phyloP scores from a whole-genome alignment of 2,113 vertebrate genomes.

The Holacanthus passer region DNA sequence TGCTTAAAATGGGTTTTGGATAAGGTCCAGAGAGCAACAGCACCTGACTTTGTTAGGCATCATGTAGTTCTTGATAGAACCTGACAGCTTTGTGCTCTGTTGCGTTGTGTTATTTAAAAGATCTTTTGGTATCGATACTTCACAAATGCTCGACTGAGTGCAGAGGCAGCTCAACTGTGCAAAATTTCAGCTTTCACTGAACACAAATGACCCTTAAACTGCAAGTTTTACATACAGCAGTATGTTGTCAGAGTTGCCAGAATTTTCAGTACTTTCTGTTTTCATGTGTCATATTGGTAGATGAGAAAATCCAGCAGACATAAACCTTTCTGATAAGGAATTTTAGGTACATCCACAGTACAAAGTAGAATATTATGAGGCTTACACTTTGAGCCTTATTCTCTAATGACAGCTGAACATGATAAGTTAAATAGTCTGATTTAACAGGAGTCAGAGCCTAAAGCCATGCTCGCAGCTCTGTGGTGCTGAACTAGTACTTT shows the following conservation, averaged over 20 bases:
- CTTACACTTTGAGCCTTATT: background rate
- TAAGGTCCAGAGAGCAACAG: slow-evolving; percentile 9
- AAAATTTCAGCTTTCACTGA: background rate
- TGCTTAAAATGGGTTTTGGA: slow-evolving; percentile 11
- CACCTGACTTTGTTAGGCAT: background rate
- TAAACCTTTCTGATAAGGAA: no score
- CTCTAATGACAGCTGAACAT: background rate
- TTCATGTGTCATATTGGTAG: no score
- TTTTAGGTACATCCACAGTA: no score
- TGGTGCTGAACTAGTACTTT: no score
- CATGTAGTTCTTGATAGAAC: slow-evolving; percentile 5
- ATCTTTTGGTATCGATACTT: slow-evolving; percentile 8
- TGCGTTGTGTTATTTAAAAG: slow-evolving; percentile 26
- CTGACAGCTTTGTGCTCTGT: slow-evolving; percentile 23
- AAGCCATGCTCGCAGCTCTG: background rate
- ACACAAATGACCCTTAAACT: no score
- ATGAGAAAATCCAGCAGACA: no score
- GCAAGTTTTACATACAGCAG: no score
- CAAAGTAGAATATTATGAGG: background rate
- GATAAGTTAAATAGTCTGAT: background rate
- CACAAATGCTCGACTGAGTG: background rate
- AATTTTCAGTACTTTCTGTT: no score
- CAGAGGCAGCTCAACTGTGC: background rate
- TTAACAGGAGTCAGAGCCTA: background rate
- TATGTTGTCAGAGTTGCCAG: no score